Conservation (phyloP, 2,888 invertebrate species). For the Orchestes rusci region DNA sequence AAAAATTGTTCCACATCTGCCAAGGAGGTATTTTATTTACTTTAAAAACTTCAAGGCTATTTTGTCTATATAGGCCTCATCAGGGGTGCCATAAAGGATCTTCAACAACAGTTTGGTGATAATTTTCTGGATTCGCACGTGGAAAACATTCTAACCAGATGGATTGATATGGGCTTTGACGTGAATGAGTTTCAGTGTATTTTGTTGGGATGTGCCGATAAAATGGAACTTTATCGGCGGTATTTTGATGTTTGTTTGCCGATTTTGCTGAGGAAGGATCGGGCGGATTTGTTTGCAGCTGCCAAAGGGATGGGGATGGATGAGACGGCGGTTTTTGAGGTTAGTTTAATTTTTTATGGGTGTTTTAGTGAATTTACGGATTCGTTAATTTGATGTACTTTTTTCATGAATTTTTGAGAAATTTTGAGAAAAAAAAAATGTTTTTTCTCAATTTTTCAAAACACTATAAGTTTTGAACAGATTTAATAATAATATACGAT, state of each 20-base stretch:
- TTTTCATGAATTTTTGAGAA: no score
- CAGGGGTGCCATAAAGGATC: constrained; percentile 30
- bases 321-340: constrained; percentile 27
- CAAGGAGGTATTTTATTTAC: no score
- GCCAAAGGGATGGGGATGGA: constrained; percentile 21
- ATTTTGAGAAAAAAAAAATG: no score
- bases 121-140: constrained; percentile 45
- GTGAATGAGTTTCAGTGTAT: constrained; percentile 40
- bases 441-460: no score
- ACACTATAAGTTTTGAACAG: no score
- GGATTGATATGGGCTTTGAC: constrained; percentile 31
- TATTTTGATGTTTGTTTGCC: constrained; percentile 43
- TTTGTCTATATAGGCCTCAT: not conserved
- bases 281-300: constrained; percentile 27
- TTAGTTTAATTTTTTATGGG: constrained; percentile 10
- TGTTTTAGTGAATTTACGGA: not conserved
- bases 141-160: constrained; percentile 46
- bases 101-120: constrained; percentile 30
- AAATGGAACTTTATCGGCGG: constrained; percentile 42
- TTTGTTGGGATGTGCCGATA: constrained; percentile 37
- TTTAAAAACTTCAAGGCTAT: no score
- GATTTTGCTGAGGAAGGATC: constrained; percentile 40
- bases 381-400: no score
- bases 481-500: no score
- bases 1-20: constrained; percentile 34